Base-by-base conservation (phyloP, 2,113 vertebrate genomes). In the Rattus rattus region DNA sequence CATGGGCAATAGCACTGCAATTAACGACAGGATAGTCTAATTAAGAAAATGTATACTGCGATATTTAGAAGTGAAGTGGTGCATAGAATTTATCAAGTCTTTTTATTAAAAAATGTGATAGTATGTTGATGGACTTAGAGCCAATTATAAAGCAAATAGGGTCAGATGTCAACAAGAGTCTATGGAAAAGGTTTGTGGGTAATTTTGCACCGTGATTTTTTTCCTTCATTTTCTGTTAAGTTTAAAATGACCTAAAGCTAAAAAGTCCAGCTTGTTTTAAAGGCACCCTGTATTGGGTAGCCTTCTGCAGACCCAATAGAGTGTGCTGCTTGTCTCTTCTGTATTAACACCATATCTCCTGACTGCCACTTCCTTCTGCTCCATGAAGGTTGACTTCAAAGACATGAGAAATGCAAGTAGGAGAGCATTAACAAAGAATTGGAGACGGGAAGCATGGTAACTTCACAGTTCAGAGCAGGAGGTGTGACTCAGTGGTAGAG, bases 311-410 rank as follows among this genome's bases (percentile, higher is more conserved):
- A 1, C 8, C 19, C 2, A 1, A n/a, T 20, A 70, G 13, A 33
- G 1, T 14, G 43, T 47, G 10, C 54, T 61, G 19, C 12, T 4
- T 3, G 11, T 16, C 19, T 72, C 56, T 91, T 36, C 54, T 26
- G 0, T 7, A 5, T 20, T 61, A 19, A 19, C 26, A 36, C 65
- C 0, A 0, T 13, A 10, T 12, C 8, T 0, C 6, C 4, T 1
- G 26, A 39, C 19, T 7, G 36, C 33, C 12, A 2, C 19, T 26
- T 30, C 24, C 5, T 36, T 94, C 54, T 17, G 5, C 39, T 33
- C 2, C 5, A 3, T 0, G 10, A 6, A 39, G 1, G 5, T 36
- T 1, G 5, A 47, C 59, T 26, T 20, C 8, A 17, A 20, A 10
- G 80, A 49, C 20, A 7, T 16, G 11, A 6, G 2, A 1, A 2